A percentile compares a stretch with the other conserved stretches of the same genome.
Evolutionary conservation across 1,140 invertebrate species (phyloP).

Genomic region (Cyclina sinensis): DNA sequence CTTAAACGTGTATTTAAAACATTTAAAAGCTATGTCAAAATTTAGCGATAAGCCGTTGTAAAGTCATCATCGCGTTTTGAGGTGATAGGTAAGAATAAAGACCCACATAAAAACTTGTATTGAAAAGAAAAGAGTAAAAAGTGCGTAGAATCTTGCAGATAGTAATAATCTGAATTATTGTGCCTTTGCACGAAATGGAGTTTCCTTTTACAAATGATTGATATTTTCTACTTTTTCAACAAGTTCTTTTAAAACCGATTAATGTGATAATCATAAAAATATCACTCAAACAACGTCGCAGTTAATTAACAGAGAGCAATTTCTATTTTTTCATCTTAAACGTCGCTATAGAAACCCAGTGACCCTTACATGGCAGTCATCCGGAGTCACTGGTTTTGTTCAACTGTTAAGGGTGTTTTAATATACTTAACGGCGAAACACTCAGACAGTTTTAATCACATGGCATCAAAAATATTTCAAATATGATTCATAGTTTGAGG

Average conservation of each 20-base stretch:
- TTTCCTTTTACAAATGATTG: background rate
- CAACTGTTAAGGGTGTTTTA: background rate
- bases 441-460: constrained; percentile 3
- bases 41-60: constrained; percentile 8
- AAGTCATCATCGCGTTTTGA: constrained; percentile 28
- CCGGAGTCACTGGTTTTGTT: constrained; percentile 18
- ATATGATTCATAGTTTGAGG: constrained; percentile 4
- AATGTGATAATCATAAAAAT: constrained; percentile 13
- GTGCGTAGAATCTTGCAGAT: constrained; percentile 18
- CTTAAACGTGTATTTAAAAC: constrained; percentile 24
- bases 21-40: constrained; percentile 27
- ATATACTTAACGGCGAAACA: background rate
- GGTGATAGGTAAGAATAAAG: constrained; percentile 13
- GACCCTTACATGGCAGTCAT: constrained; percentile 17
- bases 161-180: background rate
- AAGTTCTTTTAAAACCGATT: background rate
- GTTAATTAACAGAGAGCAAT: constrained; percentile 8
- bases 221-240: constrained; percentile 5
- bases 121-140: constrained; percentile 32
- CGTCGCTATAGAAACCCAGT: constrained; percentile 29
- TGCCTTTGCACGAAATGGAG: constrained; percentile 6
- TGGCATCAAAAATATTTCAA: constrained; percentile 8
- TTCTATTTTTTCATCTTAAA: background rate
- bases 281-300: constrained; percentile 24
- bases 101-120: background rate